Percentiles rank a stretch among this genome's conserved stretches.
phyloP scores from a whole-genome alignment of 1,140 invertebrate genomes.

The Diachasma alloeum region DNA sequence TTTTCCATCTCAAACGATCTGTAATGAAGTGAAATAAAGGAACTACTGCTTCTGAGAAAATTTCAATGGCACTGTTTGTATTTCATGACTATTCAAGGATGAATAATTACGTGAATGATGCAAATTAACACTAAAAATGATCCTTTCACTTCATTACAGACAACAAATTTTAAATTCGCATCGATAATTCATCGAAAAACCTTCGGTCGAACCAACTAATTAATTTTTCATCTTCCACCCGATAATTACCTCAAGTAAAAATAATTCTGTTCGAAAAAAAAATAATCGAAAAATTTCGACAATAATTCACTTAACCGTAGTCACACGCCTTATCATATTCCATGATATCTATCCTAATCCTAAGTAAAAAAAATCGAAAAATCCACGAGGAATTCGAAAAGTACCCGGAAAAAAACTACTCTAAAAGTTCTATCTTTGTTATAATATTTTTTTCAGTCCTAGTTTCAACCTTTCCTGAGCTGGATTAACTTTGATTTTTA shows the following conservation, averaged over 20 bases:
- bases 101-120: neutral
- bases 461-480: conserved; percentile 72
- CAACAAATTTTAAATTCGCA: neutral
- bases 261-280: neutral
- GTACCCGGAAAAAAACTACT: neutral
- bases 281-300: neutral
- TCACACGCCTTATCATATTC: conserved; percentile 37
- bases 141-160: neutral
- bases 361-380: neutral
- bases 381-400: neutral
- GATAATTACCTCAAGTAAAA: neutral
- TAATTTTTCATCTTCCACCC: neutral
- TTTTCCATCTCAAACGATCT: too few relatives aligned
- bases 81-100: neutral
- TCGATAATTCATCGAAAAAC: neutral
- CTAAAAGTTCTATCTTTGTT: conserved; percentile 44
- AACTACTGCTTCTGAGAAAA: neutral
- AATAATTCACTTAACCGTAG: conserved; percentile 21
- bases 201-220: neutral
- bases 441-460: conserved; percentile 63
- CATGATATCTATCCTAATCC: conserved; percentile 1
- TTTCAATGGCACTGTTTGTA: neutral
- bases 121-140: too few relatives aligned
- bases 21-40: neutral
- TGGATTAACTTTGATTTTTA: conserved; percentile 84